These are phyloP conservation scores for Lepidostoma basale DNA, from an alignment of 1,140 invertebrate species.

Conservation along the genomic window DNA sequence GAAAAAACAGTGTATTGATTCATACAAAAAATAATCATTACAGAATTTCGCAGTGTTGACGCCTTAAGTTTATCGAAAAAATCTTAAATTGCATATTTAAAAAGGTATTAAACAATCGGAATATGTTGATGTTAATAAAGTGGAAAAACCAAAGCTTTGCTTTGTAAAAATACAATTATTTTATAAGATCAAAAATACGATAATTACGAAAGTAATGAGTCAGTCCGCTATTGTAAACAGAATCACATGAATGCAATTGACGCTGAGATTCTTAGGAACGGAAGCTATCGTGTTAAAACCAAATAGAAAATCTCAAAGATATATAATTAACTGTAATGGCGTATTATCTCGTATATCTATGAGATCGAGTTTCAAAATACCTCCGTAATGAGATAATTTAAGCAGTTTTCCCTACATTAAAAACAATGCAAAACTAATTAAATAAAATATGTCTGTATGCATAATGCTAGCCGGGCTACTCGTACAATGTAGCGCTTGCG, in stretches of 20 bases:
- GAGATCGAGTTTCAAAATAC: slow-evolving; percentile 17
- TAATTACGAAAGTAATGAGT: too few species aligned
- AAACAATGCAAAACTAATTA: slow-evolving; percentile 20
- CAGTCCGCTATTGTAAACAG: too few species aligned
- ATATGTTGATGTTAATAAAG: too few species aligned
- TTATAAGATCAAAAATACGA: too few species aligned
- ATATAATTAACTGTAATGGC: slow-evolving; percentile 12
- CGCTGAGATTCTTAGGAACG: not conserved
- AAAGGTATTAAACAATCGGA: too few species aligned
- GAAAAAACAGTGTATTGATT: too few species aligned
- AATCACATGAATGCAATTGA: not conserved
- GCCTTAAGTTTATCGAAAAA: too few species aligned
- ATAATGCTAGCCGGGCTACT: too few species aligned
- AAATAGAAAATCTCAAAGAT: slow-evolving; percentile 19
- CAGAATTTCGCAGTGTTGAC: too few species aligned
- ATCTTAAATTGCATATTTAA: too few species aligned
- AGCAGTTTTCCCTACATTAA: slow-evolving; percentile 5
- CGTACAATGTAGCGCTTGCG: not conserved
- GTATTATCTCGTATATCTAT: slow-evolving; percentile 24
- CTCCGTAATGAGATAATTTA: slow-evolving; percentile 12
- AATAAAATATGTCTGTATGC: slow-evolving; percentile 1
- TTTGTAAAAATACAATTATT: too few species aligned
- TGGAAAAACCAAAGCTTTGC: not conserved
- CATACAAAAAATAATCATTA: too few species aligned
- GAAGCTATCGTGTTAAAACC: slow-evolving; percentile 1